These are phyloP conservation scores for Chalcosyrphus nemorum DNA, from an alignment of 2,888 invertebrate genomes.

Conservation along the genomic window DNA sequence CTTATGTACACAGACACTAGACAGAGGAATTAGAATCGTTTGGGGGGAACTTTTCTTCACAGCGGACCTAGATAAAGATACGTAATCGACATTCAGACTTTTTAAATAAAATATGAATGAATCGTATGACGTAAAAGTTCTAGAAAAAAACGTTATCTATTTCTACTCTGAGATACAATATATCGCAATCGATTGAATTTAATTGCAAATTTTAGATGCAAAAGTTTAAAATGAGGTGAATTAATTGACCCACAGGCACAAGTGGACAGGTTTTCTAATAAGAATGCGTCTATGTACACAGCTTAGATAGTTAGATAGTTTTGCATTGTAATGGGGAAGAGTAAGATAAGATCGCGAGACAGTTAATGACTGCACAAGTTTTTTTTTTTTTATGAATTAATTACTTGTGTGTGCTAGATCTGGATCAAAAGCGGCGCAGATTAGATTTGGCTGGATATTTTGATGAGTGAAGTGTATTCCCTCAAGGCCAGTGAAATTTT, in stretches of 20 bases:
- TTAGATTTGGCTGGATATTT: neutral
- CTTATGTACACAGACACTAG: neutral
- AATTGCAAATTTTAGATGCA: neutral
- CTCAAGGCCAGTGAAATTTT: no score
- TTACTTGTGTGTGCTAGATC: neutral
- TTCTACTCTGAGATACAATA: neutral
- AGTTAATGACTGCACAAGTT: neutral
- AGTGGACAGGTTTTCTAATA: neutral
- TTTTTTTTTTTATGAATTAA: neutral
- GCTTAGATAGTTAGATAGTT: neutral
- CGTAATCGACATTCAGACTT: neutral
- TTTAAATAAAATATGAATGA: neutral
- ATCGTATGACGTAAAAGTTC: neutral
- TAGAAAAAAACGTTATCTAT: neutral
- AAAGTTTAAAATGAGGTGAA: constrained; percentile 11
- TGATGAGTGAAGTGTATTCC: neutral
- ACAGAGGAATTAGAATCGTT: neutral
- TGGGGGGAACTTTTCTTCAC: neutral
- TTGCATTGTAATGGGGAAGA: neutral
- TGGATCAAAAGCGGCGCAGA: neutral
- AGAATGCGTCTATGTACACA: neutral
- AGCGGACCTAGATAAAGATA: neutral
- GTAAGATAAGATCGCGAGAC: neutral
- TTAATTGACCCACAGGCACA: constrained; percentile 3
- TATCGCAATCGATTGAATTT: neutral